These are phyloP conservation scores for Myrmecophaga tridactyla DNA, from an alignment of 2,113 vertebrate genomes.

Conservation along the genomic window DNA sequence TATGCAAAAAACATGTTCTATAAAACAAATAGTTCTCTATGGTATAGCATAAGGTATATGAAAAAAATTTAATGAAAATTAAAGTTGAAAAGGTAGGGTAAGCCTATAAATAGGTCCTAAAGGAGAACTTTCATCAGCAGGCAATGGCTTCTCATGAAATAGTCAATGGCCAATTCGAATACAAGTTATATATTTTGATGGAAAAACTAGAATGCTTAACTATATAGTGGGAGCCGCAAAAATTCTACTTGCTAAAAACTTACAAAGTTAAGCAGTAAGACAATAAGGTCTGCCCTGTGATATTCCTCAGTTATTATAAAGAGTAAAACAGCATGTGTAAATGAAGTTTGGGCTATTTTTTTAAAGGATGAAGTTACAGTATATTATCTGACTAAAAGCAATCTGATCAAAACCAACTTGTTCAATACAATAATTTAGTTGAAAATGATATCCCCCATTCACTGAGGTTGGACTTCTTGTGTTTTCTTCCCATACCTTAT, in stretches of 20 bases:
- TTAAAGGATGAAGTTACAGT: background rate
- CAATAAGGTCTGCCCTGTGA: background rate
- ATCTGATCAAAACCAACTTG: constrained; percentile 48
- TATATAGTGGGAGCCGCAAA: background rate
- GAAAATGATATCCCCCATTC: background rate
- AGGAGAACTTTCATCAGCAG: constrained; percentile 29
- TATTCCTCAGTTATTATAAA: background rate
- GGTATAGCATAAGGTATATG: background rate
- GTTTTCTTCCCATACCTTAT: background rate
- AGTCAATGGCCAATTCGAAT: constrained; percentile 30
- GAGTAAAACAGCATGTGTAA: background rate
- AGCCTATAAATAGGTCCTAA: background rate
- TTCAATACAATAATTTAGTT: background rate
- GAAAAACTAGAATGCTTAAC: constrained; percentile 49
- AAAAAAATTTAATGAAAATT: background rate
- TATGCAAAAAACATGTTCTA: background rate
- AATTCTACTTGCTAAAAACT: constrained; percentile 20
- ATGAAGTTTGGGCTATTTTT: background rate
- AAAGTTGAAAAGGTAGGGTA: background rate
- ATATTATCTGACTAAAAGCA: constrained; percentile 9
- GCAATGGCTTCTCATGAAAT: constrained; percentile 13
- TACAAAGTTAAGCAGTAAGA: background rate
- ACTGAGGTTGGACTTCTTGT: background rate
- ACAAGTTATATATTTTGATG: background rate
- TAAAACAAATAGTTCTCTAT: background rate